phyloP scores from a whole-genome alignment of 2,797 vertebrate genomes.

The Melanogrammus aeglefinus region DNA sequence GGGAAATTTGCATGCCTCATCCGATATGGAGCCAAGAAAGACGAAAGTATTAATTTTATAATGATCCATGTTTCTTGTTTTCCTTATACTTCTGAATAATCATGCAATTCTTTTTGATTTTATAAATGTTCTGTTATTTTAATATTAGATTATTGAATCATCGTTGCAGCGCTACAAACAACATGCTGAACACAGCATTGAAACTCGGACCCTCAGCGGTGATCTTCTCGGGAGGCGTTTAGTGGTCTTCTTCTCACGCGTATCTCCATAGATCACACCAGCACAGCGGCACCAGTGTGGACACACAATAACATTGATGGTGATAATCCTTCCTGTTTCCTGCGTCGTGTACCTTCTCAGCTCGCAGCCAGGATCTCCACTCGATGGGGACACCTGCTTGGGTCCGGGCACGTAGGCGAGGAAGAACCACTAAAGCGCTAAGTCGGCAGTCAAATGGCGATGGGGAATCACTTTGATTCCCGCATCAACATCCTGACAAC shows the following conservation, averaged over 20 bases:
- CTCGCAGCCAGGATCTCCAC: neutral
- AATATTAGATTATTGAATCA: neutral
- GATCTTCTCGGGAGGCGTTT: conserved; percentile 56
- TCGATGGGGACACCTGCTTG: neutral
- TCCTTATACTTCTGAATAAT: neutral
- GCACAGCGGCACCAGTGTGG: conserved; percentile 16
- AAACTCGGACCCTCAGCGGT: neutral
- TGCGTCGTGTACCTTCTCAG: neutral
- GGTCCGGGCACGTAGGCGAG: neutral
- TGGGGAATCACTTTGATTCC: conserved; percentile 4
- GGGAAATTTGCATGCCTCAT: neutral
- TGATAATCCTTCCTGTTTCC: conserved; percentile 32
- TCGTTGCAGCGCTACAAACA: neutral
- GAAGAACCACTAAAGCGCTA: neutral
- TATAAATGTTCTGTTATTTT: neutral
- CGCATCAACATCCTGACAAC: neutral
- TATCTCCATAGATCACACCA: conserved; percentile 36
- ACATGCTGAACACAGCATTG: neutral
- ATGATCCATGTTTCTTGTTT: neutral
- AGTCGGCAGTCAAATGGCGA: neutral
- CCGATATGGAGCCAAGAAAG: neutral
- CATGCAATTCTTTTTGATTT: neutral
- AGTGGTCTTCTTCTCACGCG: conserved; percentile 60
- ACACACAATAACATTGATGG: conserved; percentile 39
- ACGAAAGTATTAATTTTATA: neutral